Percentiles rank a stretch among this genome's conserved stretches.
Conservation (phyloP, 2,113 vertebrate genomes). For the Takifugu bimaculatus region DNA sequence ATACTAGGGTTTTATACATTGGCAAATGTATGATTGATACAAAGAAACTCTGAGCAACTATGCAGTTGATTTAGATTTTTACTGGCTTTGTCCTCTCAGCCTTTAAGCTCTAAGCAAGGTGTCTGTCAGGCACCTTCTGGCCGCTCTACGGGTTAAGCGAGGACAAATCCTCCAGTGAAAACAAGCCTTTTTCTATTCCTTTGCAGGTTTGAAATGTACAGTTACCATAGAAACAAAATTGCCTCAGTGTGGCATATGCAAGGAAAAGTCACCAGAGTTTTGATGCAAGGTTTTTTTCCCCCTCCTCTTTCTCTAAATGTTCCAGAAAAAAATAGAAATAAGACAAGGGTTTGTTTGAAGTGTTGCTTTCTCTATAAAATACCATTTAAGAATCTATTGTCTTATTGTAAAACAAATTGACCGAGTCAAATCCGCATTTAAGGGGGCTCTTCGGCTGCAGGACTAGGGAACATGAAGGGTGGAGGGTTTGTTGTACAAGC, state of each 20-base stretch:
- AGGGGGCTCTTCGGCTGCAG: constrained; percentile 63
- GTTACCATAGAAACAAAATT: constrained; percentile 77
- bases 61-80: constrained; percentile 78
- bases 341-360: constrained; percentile 75
- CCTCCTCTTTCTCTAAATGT: constrained; percentile 52
- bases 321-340: constrained; percentile 69
- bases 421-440: constrained; percentile 67
- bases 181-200: constrained; percentile 72
- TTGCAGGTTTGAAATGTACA: constrained; percentile 76
- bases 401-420: constrained; percentile 54
- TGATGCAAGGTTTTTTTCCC: constrained; percentile 70
- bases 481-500: constrained; percentile 73
- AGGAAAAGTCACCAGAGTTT: constrained; percentile 64
- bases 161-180: constrained; percentile 70
- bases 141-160: constrained; percentile 73
- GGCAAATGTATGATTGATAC: constrained; percentile 63
- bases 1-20: constrained; percentile 66
- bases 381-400: constrained; percentile 55
- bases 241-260: constrained; percentile 76
- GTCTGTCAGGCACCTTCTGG: constrained; percentile 69
- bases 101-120: constrained; percentile 72
- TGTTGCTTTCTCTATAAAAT: constrained; percentile 75
- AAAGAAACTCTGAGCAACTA: constrained; percentile 73
- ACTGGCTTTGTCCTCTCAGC: constrained; percentile 72
- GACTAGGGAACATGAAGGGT: constrained; percentile 51